A percentile compares a stretch with the other conserved stretches of the same genome.
Evolutionary conservation across 2,888 invertebrate genomes (phyloP).

Genomic region (Noctua janthe): DNA sequence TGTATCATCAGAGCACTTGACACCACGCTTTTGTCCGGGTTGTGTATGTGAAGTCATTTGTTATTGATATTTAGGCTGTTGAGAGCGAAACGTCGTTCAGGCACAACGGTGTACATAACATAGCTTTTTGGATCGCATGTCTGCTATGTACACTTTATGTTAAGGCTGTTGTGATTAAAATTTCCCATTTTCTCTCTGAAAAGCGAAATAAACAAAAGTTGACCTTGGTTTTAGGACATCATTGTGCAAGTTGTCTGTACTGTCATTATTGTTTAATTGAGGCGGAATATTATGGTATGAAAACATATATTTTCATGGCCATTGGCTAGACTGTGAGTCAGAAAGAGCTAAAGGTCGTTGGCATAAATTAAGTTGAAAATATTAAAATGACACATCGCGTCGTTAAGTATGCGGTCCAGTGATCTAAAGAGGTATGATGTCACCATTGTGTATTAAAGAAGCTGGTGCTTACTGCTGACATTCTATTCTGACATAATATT

Average conservation of each 20-base stretch:
- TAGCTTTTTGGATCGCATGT: conserved; percentile 33
- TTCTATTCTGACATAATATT: background rate
- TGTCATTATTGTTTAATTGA: conserved; percentile 16
- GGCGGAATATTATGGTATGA: conserved; percentile 1
- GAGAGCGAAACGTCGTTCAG: conserved; percentile 46
- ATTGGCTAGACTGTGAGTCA: conserved; percentile 48
- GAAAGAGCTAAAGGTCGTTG: conserved; percentile 28
- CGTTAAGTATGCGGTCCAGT: background rate
- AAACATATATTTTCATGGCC: conserved; percentile 35
- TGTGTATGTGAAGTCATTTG: conserved; percentile 62
- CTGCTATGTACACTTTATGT: conserved; percentile 14
- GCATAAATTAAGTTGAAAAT: conserved; percentile 47
- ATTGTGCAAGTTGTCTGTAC: background rate
- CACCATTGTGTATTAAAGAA: conserved; percentile 21
- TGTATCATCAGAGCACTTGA: conserved; percentile 66
- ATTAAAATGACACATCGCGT: conserved; percentile 23
- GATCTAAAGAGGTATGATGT: conserved; percentile 38
- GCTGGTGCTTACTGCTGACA: background rate
- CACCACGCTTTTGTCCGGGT: conserved; percentile 60
- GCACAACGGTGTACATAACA: conserved; percentile 12
- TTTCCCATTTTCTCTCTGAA: conserved; percentile 8
- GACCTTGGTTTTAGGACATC: conserved; percentile 6
- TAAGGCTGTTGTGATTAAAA: conserved; percentile 15
- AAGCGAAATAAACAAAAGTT: conserved; percentile 17
- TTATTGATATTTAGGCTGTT: conserved; percentile 62